A percentile compares a stretch with the other conserved stretches of the same genome.
Conservation (phyloP, 2,888 invertebrate species). For the Conomelus anceps region DNA sequence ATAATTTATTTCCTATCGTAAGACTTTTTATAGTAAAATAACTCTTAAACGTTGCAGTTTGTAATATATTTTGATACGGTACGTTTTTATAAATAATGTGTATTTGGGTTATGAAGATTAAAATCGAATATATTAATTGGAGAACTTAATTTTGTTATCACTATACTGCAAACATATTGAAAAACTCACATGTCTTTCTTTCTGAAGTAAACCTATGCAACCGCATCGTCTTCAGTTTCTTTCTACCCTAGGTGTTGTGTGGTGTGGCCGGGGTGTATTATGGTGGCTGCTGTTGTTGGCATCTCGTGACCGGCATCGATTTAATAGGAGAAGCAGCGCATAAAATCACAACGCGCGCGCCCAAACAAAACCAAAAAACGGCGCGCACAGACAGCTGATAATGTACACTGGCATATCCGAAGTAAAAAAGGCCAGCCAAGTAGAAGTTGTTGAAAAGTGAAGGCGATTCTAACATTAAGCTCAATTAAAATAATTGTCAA, state of each 20-base stretch:
- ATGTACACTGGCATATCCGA: background rate
- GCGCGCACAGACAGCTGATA: background rate
- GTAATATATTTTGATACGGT: no score
- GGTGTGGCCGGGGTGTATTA: background rate
- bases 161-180: no score
- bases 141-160: no score
- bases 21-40: no score
- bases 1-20: no score
- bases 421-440: background rate
- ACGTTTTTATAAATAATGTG: no score
- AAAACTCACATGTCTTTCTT: no score
- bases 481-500: constrained; percentile 28
- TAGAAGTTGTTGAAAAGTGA: background rate
- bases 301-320: background rate
- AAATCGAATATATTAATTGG: no score
- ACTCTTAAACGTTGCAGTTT: no score
- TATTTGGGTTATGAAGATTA: no score
- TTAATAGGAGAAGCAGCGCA: background rate
- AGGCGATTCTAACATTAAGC: constrained; percentile 21
- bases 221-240: background rate
- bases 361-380: background rate
- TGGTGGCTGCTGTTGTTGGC: background rate
- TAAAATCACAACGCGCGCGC: background rate
- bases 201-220: background rate
- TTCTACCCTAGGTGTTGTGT: background rate